phyloP scores from a whole-genome alignment of 2,797 vertebrate genomes.

The Sebastes nivosus region DNA sequence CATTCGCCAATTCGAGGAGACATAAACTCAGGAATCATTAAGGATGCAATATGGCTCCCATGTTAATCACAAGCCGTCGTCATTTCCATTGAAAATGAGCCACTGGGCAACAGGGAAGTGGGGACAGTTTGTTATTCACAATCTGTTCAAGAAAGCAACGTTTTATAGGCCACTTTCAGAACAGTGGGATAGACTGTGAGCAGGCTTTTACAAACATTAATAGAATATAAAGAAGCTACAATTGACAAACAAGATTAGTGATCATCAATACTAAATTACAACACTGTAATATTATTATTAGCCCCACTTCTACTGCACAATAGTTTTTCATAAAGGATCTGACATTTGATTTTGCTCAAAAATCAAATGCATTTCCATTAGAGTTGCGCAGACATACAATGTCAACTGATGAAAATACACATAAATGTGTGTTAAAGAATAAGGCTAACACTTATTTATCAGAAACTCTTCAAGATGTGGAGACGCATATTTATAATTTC shows the following conservation, averaged over 20 bases:
- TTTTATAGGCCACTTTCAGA: slow-evolving; percentile 19
- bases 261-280: not conserved
- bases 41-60: slow-evolving; percentile 60
- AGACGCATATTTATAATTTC: not conserved
- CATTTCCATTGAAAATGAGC: slow-evolving; percentile 54
- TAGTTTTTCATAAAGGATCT: not conserved
- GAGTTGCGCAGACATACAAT: not conserved
- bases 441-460: not conserved
- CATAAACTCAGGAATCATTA: slow-evolving; percentile 66
- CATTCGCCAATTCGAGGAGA: slow-evolving; percentile 51
- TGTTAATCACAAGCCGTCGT: slow-evolving; percentile 48
- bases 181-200: not conserved
- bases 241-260: not conserved
- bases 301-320: not conserved
- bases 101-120: slow-evolving; percentile 6
- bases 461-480: not conserved
- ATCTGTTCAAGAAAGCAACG: slow-evolving; percentile 29
- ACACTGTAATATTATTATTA: not conserved
- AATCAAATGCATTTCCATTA: not conserved
- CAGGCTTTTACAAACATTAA: not conserved
- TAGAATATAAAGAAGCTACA: not conserved
- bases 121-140: slow-evolving; percentile 33
- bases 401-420: not conserved
- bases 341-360: not conserved
- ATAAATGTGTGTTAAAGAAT: not conserved